Conservation (phyloP, 2,113 vertebrate species). For the Casuarius casuarius region DNA sequence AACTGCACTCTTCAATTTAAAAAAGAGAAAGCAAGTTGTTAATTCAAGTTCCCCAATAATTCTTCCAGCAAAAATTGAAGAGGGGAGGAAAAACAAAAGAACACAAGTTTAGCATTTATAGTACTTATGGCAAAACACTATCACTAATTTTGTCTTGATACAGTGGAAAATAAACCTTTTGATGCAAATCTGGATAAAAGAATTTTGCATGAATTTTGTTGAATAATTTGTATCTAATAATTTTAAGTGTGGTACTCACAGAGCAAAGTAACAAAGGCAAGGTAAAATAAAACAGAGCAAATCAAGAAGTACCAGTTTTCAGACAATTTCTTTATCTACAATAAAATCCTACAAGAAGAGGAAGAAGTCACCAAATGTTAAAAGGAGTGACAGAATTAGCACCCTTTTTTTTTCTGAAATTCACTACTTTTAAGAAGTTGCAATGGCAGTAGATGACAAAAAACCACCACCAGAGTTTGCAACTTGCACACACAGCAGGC, state of each 20-base stretch:
- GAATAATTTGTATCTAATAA: background rate
- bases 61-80: background rate
- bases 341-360: too few relatives aligned
- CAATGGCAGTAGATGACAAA: background rate
- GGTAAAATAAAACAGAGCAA: background rate
- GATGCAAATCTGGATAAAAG: background rate
- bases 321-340: background rate
- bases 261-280: background rate
- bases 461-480: background rate
- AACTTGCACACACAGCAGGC: background rate
- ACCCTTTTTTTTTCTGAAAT: background rate
- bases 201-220: background rate
- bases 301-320: background rate
- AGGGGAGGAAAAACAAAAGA: background rate
- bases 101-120: background rate
- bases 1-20: background rate
- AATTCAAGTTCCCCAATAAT: background rate
- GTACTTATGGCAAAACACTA: background rate
- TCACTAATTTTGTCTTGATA: background rate
- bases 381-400: background rate
- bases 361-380: background rate
- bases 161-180: fast-evolving
- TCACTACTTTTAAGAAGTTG: background rate
- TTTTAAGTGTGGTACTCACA: background rate
- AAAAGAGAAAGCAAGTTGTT: background rate